Base-by-base conservation (phyloP, 2,888 invertebrate genomes). In the Scrobipalpa atriplicella region DNA sequence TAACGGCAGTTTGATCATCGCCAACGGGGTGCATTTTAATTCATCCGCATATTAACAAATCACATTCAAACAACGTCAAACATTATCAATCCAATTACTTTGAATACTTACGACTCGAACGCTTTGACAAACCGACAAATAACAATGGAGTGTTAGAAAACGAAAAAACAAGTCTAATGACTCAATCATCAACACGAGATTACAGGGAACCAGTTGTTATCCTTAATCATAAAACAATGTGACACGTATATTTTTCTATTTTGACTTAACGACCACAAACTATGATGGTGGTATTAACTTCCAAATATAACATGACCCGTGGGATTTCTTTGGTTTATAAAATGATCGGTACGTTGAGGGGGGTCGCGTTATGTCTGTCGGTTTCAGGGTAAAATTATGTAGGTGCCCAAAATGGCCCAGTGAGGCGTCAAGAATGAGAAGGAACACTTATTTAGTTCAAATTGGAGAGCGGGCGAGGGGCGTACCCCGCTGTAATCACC, bases 381-480 rank as follows among this genome's bases (percentile, higher is more conserved):
- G 69, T 70, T 70, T 70, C 66, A 71, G 75, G 75, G 72, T 73
- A 74, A 78, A 79, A 78, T 78, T 78, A 78, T 70, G 80, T 80
- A 83, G 83, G 83, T 84, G 85, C 78, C 77, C 72, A 83, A 85
- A 85, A 85, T 84, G 82, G 70, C 68, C 68, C 62, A 68, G 70
- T 67, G 70, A 73, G 73, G 72, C 73, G 75, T 73, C 72, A 73
- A 73, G 69, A 72, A 69, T 41, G 70, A 69, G 71, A 75, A 71
- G 72, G 72, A 80, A 75, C 78, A 81, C 75, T 78, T 80, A 58
- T 58, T 84, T 81, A 83, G 82, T 82, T 83, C 78, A 86, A 86
- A 89, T 89, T 86, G 86, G 84, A 81, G 82, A 84, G 81, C 87
- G 82, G 82, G 73, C 72, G 73, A 76, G 77, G 79, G 90, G 90